Base-by-base conservation (phyloP, 2,113 vertebrate genomes). In the Erythrolamprus reginae region DNA sequence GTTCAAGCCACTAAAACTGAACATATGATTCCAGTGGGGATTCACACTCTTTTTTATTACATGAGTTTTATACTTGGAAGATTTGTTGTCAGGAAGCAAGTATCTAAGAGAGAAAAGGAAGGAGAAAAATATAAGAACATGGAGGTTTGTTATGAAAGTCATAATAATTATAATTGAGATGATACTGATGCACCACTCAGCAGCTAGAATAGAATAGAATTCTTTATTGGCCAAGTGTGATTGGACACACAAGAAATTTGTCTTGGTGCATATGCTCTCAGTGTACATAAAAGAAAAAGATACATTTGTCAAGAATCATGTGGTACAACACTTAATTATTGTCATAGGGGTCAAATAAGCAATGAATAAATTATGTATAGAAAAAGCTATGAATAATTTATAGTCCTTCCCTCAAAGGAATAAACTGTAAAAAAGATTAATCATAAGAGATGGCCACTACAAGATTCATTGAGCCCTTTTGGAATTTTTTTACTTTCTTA, bases 11-110 rank as follows among this genome's bases (percentile, higher is more conserved):
- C 98, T 97, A 96, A 99, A 99, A 65, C 97, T 96, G 95, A 99
- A 99, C 26, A 97, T 99, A 93, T 99, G 98, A 95, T 99, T 99
- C 99, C 99, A 99, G 89, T 97, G 97, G 5, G 99, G 99, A 93
- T 99, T 99, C 86, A 99, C 98, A 0, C 97, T 98, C 93, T 98
- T 98, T 53, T 97, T 98, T 89, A 99, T 96, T 93, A 99, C 97
- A 2, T 96, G 97, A 3, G 99, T 99, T 97, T 99, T 99, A 96
- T 99, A 98, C 96, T 99, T 99, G 21, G 98, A 98, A 86, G 98
- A 97, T 97, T 99, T 99, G 95, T 95, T 98, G 95, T 99, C 99
- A 38, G 99, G 99, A 17, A 99, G 98, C 87, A 99, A 97, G 92
- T 99, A 99, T 12, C 99, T 99, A 89, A 89, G 88, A 77, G 24